Evolutionary conservation across 2,797 vertebrate genomes (phyloP).

Genomic region (Melanotaenia parkinsoni): DNA sequence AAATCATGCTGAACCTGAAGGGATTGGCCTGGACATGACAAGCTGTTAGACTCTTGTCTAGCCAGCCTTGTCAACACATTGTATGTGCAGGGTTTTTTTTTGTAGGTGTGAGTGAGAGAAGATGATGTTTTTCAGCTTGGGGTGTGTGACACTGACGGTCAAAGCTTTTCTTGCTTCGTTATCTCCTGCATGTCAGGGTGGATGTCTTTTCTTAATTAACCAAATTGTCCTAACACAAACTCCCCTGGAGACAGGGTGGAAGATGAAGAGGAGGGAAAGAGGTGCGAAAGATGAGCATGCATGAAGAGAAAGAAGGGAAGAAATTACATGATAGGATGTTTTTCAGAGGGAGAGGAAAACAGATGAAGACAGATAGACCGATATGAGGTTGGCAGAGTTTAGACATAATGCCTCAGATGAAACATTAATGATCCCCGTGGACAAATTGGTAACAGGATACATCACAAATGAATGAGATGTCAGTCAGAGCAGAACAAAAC

Average conservation of each 20-base stretch:
- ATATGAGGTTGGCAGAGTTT: conserved; percentile 20
- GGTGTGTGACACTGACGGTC: conserved; percentile 18
- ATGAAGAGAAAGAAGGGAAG: conserved; percentile 22
- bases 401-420: conserved; percentile 48
- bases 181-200: conserved; percentile 23
- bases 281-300: conserved; percentile 12
- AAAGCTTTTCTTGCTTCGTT: conserved; percentile 9
- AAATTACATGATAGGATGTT: conserved; percentile 29
- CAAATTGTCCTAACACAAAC: conserved; percentile 42
- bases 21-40: conserved; percentile 45
- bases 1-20: conserved; percentile 59
- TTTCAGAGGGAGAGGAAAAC: conserved; percentile 17
- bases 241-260: conserved; percentile 17
- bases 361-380: conserved; percentile 16
- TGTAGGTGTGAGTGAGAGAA: conserved; percentile 29
- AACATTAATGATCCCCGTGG: conserved; percentile 48
- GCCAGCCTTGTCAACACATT: conserved; percentile 54
- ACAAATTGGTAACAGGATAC: conserved; percentile 36
- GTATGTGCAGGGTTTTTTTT: conserved; percentile 19
- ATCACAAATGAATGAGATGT: conserved; percentile 20
- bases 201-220: conserved; percentile 67
- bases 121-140: conserved; percentile 23
- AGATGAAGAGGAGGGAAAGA: conserved; percentile 24
- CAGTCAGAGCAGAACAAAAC: conserved; percentile 15
- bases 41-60: conserved; percentile 54